phyloP scores from a whole-genome alignment of 2,888 invertebrate genomes.

The Acanthoscelides obtectus region DNA sequence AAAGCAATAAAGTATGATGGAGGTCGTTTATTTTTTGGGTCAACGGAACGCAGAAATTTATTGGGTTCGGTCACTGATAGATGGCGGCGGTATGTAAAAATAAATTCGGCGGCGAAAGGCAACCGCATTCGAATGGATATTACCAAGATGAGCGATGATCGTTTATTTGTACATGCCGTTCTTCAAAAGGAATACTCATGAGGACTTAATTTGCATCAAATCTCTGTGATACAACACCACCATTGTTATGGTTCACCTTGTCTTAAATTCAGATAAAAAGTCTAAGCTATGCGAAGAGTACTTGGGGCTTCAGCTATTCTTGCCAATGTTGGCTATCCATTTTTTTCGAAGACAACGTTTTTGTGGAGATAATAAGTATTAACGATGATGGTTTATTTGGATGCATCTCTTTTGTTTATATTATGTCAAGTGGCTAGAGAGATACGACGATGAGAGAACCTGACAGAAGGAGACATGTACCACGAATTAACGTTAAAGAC shows the following conservation, averaged over 20 bases:
- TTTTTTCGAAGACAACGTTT: too few relatives aligned
- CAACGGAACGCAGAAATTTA: background rate
- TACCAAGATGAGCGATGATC: background rate
- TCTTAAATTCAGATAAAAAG: too few relatives aligned
- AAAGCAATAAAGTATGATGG: background rate
- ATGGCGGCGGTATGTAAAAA: background rate
- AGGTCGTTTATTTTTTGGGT: background rate
- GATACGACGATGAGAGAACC: too few relatives aligned
- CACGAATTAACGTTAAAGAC: too few relatives aligned
- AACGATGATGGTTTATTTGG: too few relatives aligned
- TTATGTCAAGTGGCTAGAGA: too few relatives aligned
- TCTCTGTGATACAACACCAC: background rate
- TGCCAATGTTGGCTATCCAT: too few relatives aligned
- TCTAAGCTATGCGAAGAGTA: too few relatives aligned
- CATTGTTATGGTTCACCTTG: background rate
- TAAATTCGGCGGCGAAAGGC: background rate
- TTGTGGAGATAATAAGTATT: too few relatives aligned
- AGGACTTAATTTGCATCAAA: background rate
- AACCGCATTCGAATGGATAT: background rate
- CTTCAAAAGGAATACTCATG: background rate
- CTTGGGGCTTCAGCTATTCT: too few relatives aligned
- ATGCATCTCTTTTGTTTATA: too few relatives aligned
- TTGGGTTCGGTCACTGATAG: background rate
- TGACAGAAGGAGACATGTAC: too few relatives aligned
- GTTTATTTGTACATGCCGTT: background rate